Conservation (phyloP, 2,113 vertebrate species). For the Poecile atricapillus region DNA sequence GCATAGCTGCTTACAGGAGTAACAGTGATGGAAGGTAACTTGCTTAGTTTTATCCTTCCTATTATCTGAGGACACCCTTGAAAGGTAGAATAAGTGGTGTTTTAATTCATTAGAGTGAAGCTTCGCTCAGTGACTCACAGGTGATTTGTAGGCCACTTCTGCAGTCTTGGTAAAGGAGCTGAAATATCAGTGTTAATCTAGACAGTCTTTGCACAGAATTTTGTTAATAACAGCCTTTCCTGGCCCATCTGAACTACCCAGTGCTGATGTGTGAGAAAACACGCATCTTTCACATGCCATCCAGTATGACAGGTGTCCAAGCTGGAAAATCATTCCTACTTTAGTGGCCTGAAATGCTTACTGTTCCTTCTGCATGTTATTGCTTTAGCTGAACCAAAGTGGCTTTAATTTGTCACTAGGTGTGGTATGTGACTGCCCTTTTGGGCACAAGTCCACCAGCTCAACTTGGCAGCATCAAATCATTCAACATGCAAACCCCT, state of each 20-base stretch:
- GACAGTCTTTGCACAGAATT: not conserved
- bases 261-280: not conserved
- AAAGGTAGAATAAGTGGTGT: not conserved
- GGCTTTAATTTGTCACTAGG: not conserved
- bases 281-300: rapidly evolving
- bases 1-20: constrained; percentile 79
- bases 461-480: not conserved
- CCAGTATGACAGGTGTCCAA: not conserved
- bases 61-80: not conserved
- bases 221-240: not conserved
- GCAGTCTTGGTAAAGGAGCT: not conserved
- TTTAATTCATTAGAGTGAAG: not conserved
- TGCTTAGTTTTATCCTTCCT: not conserved
- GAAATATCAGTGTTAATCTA: not conserved
- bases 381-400: not conserved
- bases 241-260: not conserved
- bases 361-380: not conserved
- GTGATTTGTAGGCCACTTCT: not conserved
- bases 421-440: not conserved
- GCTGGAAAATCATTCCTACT: not conserved
- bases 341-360: not conserved
- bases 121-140: not conserved
- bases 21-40: constrained; percentile 67
- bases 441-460: not conserved
- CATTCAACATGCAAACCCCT: not conserved